phyloP scores from a whole-genome alignment of 2,113 vertebrate species.

The Leucosticte australis region DNA sequence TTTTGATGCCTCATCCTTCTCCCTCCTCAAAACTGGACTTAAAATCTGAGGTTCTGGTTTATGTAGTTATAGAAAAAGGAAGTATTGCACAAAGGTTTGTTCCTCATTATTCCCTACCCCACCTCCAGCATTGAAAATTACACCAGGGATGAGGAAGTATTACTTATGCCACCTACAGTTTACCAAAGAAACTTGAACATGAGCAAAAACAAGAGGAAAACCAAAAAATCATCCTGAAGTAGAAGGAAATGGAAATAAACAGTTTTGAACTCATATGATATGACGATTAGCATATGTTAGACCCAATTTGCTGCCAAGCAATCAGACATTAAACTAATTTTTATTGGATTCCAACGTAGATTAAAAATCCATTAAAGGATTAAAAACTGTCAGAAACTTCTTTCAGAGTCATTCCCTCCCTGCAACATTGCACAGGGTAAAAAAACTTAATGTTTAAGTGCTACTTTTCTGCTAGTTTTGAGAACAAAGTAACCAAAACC shows the following conservation, averaged over 20 bases:
- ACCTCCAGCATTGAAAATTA: not conserved
- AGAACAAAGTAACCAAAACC: not conserved
- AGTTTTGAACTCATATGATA: not conserved
- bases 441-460: not conserved
- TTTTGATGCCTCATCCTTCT: not conserved
- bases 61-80: not conserved
- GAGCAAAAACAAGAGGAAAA: not conserved
- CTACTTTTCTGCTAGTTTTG: not conserved
- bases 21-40: not conserved
- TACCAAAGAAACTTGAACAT: slow-evolving; percentile 24
- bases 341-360: not conserved
- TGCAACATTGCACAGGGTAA: not conserved
- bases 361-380: slow-evolving; percentile 32
- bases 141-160: not conserved
- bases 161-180: slow-evolving; percentile 43
- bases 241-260: slow-evolving; percentile 40
- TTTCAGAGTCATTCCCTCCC: not conserved
- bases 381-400: slow-evolving; percentile 3
- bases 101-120: not conserved
- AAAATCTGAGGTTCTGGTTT: not conserved
- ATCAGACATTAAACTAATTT: slow-evolving; percentile 10
- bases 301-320: not conserved
- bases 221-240: not conserved
- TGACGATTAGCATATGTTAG: not conserved
- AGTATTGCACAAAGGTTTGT: not conserved